phyloP scores from a whole-genome alignment of 2,113 vertebrate genomes.

The Scomber japonicus region DNA sequence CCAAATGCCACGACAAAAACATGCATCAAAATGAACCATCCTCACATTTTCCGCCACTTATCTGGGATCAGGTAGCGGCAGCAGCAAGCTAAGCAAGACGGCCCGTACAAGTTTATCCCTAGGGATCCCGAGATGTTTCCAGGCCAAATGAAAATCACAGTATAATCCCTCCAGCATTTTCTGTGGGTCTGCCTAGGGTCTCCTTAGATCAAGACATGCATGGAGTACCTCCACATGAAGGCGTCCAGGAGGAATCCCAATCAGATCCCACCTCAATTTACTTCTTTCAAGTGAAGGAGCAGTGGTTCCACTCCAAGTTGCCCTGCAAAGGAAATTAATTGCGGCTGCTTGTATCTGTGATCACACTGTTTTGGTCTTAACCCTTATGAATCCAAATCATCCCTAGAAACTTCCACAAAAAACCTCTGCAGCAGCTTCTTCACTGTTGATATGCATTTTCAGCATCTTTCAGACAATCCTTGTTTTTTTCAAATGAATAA shows the following conservation, averaged over 20 bases:
- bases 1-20: not conserved
- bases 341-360: not conserved
- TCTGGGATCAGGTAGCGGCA: fast-evolving
- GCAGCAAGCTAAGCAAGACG: not conserved
- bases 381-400: not conserved
- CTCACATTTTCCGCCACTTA: not conserved
- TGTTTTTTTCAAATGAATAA: too few species aligned
- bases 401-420: not conserved
- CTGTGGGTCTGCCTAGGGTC: not conserved
- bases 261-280: not conserved
- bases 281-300: not conserved
- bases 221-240: not conserved
- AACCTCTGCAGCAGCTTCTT: not conserved
- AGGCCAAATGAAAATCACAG: not conserved
- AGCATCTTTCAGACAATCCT: too few species aligned
- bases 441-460: too few species aligned
- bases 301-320: not conserved
- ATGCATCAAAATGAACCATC: not conserved
- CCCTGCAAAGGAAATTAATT: too few species aligned
- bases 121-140: not conserved
- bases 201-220: not conserved
- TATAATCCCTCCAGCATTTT: not conserved
- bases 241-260: not conserved
- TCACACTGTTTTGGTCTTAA: not conserved
- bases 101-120: not conserved